Evolutionary conservation across 2,888 invertebrate genomes (phyloP).

Genomic region (Conomelus anceps): DNA sequence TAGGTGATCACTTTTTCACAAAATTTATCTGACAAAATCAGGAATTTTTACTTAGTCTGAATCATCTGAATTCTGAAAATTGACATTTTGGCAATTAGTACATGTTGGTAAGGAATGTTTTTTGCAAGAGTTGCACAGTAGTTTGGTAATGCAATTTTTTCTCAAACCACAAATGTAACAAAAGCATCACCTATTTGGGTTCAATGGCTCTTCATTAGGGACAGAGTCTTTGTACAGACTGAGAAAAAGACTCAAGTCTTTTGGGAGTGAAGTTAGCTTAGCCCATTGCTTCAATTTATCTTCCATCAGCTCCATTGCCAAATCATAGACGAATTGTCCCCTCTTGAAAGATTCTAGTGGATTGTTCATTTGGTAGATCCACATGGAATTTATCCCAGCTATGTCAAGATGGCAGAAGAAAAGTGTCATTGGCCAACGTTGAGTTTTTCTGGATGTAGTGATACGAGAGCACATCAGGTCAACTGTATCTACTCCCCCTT

Average conservation of each 20-base stretch:
- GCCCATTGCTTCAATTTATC: background rate
- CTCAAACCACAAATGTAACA: slow-evolving; percentile 17
- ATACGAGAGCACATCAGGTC: slow-evolving; percentile 14
- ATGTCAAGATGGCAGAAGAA: slow-evolving; percentile 15
- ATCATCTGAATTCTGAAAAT: background rate
- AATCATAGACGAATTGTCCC: background rate
- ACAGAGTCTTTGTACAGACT: background rate
- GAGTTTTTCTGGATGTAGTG: slow-evolving; percentile 17
- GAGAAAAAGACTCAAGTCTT: slow-evolving; percentile 1
- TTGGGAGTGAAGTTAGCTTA: background rate
- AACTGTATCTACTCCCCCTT: slow-evolving; percentile 20
- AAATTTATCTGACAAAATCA: background rate
- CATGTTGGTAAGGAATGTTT: slow-evolving; percentile 12
- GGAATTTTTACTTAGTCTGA: background rate
- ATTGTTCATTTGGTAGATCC: slow-evolving; percentile 8
- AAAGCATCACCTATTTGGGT: slow-evolving; percentile 8
- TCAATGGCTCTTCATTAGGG: background rate
- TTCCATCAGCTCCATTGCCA: slow-evolving; percentile 8
- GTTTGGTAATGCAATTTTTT: slow-evolving; percentile 7
- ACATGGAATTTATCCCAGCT: background rate
- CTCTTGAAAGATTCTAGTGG: background rate
- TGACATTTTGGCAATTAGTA: background rate
- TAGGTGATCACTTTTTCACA: background rate
- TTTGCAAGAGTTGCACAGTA: slow-evolving; percentile 13
- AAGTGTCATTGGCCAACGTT: slow-evolving; percentile 15